Evolutionary conservation across 2,888 invertebrate genomes (phyloP).

Genomic region (Scaptomyza polygonia): DNA sequence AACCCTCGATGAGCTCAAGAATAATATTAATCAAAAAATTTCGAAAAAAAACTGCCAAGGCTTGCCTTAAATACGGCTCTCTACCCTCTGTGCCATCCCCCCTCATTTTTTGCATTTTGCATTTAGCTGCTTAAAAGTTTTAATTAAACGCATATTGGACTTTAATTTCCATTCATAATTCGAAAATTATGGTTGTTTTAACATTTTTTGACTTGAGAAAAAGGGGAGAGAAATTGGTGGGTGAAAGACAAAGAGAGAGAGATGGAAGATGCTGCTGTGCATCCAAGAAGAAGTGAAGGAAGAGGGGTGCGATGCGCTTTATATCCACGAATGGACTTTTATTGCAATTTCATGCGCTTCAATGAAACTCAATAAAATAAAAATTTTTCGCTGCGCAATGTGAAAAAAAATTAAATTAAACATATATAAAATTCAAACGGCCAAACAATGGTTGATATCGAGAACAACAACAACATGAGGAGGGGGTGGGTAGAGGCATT

Average conservation of each 20-base stretch:
- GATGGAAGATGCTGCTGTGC: constrained; percentile 2
- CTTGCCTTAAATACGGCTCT: not conserved
- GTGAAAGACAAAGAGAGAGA: not conserved
- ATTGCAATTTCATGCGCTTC: constrained; percentile 80
- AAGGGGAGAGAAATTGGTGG: not conserved
- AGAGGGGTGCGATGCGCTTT: constrained; percentile 16
- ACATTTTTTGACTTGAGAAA: constrained; percentile 7
- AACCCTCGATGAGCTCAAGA: no score
- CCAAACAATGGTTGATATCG: constrained; percentile 48
- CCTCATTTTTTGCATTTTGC: constrained; percentile 12
- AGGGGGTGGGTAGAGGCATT: not conserved
- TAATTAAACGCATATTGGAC: constrained; percentile 77
- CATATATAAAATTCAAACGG: constrained; percentile 57
- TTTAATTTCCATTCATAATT: constrained; percentile 75
- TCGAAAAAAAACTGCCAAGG: constrained; percentile 27
- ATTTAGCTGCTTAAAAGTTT: constrained; percentile 69
- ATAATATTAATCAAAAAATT: constrained; percentile 43
- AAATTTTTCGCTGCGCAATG: constrained; percentile 39
- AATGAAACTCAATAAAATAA: constrained; percentile 76
- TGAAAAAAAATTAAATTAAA: constrained; percentile 27
- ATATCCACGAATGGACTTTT: constrained; percentile 72
- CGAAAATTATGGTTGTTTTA: constrained; percentile 42
- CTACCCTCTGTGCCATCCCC: not conserved
- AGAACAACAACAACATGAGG: constrained; percentile 26
- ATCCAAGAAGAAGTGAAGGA: not conserved